A percentile compares a stretch with the other conserved stretches of the same genome.
These are phyloP conservation scores for Aphelocoma californica DNA, from an alignment of 2,797 vertebrate species.

Conservation along the genomic window DNA sequence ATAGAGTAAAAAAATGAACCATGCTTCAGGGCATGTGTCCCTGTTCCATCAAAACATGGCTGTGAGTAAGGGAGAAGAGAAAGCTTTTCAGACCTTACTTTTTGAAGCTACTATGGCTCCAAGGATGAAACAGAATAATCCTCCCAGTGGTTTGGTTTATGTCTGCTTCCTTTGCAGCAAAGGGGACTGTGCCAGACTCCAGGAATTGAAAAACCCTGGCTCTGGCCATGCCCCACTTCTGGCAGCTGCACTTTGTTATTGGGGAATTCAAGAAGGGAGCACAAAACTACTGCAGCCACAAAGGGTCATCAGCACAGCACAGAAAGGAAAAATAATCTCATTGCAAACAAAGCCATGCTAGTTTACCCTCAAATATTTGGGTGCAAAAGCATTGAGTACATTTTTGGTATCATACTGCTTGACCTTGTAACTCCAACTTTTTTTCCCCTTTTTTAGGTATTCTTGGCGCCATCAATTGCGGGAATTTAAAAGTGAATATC, in stretches of 20 bases:
- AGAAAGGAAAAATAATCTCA: neutral
- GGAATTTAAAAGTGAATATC: conserved; percentile 97
- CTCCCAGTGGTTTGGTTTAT: neutral
- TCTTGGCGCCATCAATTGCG: conserved; percentile 97
- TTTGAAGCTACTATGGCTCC: neutral
- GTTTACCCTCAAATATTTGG: neutral
- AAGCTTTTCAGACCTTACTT: neutral
- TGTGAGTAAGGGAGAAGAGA: neutral
- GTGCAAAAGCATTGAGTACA: neutral
- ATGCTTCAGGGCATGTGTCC: neutral
- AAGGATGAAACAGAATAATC: neutral
- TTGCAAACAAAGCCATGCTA: neutral
- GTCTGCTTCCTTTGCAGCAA: neutral
- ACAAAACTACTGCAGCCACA: neutral
- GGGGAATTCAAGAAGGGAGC: neutral
- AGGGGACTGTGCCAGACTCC: neutral
- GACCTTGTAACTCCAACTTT: conserved; percentile 15
- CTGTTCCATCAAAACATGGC: neutral
- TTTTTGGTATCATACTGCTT: conserved; percentile 1
- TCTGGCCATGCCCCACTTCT: neutral
- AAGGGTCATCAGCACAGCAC: neutral
- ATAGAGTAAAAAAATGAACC: neutral
- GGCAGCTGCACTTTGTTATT: neutral
- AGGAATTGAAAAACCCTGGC: neutral
- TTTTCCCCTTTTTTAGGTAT: conserved; percentile 82